A percentile compares a stretch with the other conserved stretches of the same genome.
These are phyloP conservation scores for Spodoptera littoralis DNA, from an alignment of 2,888 invertebrate genomes.

Conservation along the genomic window DNA sequence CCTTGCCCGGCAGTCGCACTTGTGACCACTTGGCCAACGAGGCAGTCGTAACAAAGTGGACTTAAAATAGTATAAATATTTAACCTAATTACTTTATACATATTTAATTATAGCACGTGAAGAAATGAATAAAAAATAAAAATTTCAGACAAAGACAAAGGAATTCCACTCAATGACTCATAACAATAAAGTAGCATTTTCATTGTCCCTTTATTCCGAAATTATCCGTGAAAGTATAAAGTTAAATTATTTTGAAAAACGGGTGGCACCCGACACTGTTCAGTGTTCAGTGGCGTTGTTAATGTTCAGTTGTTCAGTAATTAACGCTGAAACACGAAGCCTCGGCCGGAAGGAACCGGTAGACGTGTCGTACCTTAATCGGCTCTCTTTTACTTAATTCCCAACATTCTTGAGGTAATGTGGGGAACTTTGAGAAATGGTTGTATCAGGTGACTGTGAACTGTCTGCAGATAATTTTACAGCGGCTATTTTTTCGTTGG, in stretches of 20 bases:
- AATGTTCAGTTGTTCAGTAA: constrained; percentile 49
- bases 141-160: no score
- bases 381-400: constrained; percentile 45
- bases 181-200: no score
- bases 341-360: constrained; percentile 33
- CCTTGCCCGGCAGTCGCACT: no score
- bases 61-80: no score
- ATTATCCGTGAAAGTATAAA: constrained; percentile 14
- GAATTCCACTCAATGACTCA: no score
- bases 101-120: no score
- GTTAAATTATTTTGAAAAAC: constrained; percentile 38
- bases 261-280: constrained; percentile 37
- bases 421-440: constrained; percentile 20
- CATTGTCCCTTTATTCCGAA: background rate
- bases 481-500: no score
- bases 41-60: no score
- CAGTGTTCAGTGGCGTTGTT: constrained; percentile 38
- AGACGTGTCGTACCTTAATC: constrained; percentile 47
- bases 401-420: constrained; percentile 30
- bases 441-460: constrained; percentile 1
- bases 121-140: no score
- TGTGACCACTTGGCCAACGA: no score
- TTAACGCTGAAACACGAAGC: constrained; percentile 50
- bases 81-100: no score
- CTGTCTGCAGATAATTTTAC: background rate